Percentiles rank a stretch among this genome's conserved stretches.
These are phyloP conservation scores for Frankliniella fusca DNA, from an alignment of 2,888 invertebrate species.

Conservation along the genomic window DNA sequence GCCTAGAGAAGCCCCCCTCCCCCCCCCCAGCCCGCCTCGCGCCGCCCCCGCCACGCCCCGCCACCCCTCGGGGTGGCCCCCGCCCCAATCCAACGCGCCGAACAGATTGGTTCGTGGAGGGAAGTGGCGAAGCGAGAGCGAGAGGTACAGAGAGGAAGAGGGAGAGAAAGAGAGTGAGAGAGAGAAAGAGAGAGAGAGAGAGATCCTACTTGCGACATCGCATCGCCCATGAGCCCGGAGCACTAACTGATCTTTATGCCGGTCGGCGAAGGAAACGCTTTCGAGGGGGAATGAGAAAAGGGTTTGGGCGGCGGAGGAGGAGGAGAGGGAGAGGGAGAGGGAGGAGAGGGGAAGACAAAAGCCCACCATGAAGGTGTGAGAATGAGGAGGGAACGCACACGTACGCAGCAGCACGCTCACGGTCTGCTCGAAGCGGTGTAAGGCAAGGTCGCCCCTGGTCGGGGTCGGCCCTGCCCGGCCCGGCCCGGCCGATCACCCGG, in stretches of 20 bases:
- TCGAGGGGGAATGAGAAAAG: neutral
- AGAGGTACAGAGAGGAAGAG: neutral
- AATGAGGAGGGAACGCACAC: too few species aligned
- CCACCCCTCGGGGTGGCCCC: neutral
- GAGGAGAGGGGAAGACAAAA: neutral
- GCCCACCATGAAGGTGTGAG: neutral
- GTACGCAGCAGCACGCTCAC: too few species aligned
- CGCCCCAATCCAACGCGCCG: neutral
- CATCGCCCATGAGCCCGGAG: neutral
- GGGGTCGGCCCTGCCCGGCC: too few species aligned
- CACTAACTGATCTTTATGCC: neutral
- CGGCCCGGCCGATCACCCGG: too few species aligned
- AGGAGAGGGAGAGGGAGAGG: neutral
- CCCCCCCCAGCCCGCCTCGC: neutral
- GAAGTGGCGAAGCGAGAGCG: neutral
- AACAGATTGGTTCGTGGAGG: neutral
- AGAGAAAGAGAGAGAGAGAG: neutral
- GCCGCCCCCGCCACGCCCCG: neutral
- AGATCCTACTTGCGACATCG: neutral
- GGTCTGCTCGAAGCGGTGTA: too few species aligned
- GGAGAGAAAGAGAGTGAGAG: neutral
- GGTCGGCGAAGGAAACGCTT: neutral
- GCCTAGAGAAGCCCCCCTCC: neutral
- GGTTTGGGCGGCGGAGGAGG: neutral
- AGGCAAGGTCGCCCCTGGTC: too few species aligned